Conservation (phyloP, 2,888 invertebrate genomes). For the Catotricha subobsoleta region DNA sequence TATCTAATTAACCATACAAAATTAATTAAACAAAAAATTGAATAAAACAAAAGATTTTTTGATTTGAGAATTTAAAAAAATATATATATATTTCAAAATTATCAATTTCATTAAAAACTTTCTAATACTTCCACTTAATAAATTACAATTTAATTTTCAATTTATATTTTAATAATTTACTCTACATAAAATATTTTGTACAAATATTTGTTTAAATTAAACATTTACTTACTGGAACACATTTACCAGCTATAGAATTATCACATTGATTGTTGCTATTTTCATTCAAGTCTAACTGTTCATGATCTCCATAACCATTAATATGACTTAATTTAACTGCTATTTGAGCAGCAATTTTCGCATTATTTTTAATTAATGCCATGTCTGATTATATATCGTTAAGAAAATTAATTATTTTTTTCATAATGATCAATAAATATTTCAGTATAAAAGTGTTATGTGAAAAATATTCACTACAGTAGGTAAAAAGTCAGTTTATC, state of each 20-base stretch:
- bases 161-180: no score
- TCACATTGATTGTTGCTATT: neutral
- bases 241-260: neutral
- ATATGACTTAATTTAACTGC: slow-evolving; percentile 43
- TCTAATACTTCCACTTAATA: no score
- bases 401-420: neutral
- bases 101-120: no score
- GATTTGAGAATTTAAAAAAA: no score
- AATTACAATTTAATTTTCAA: no score
- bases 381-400: slow-evolving; percentile 41
- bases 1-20: no score
- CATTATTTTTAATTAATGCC: slow-evolving; percentile 86
- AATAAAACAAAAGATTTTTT: no score
- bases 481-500: no score
- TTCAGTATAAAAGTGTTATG: neutral
- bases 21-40: no score
- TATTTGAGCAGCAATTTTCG: slow-evolving; percentile 61
- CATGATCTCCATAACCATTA: slow-evolving; percentile 11
- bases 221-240: neutral
- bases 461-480: no score
- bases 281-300: neutral
- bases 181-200: neutral
- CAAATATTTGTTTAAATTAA: neutral
- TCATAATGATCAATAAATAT: neutral
- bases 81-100: no score